Percentiles rank a stretch among this genome's conserved stretches.
These are phyloP conservation scores for Megalops cyprinoides DNA, from an alignment of 2,797 vertebrate species.

Conservation along the genomic window DNA sequence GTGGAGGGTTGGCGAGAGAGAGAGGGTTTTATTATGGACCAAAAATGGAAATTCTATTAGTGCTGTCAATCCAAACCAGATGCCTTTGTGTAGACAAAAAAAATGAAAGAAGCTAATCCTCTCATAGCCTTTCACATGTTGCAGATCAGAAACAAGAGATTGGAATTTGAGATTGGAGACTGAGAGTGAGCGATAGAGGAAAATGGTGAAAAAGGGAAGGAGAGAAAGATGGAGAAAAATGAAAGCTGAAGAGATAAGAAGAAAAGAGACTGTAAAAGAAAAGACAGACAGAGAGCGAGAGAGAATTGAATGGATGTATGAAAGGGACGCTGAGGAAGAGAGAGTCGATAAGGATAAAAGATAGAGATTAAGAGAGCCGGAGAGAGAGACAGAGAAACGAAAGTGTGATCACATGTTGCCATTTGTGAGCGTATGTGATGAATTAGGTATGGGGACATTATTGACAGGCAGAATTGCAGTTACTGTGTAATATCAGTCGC, in stretches of 20 bases:
- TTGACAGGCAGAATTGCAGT: not conserved
- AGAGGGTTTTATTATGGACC: not conserved
- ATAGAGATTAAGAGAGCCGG: constrained; percentile 10
- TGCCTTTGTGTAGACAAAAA: constrained; percentile 37
- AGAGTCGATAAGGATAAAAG: constrained; percentile 10
- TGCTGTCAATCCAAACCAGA: constrained; percentile 46
- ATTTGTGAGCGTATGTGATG: not conserved
- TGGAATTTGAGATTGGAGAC: constrained; percentile 34
- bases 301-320: too few species aligned
- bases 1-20: not conserved
- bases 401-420: not conserved
- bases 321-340: not conserved
- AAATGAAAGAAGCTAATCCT: constrained; percentile 54
- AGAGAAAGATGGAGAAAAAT: constrained; percentile 26
- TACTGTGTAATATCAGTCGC: not conserved
- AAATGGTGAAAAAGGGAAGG: constrained; percentile 22
- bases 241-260: not conserved
- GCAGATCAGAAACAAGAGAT: constrained; percentile 46
- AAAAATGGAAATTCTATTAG: constrained; percentile 55
- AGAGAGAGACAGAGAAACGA: not conserved
- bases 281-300: not conserved
- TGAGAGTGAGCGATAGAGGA: constrained; percentile 34
- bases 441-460: not conserved
- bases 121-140: constrained; percentile 56
- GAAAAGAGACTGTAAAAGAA: not conserved